Evolutionary conservation across 2,113 vertebrate genomes (phyloP).

Genomic region (Corythornis cristatus): DNA sequence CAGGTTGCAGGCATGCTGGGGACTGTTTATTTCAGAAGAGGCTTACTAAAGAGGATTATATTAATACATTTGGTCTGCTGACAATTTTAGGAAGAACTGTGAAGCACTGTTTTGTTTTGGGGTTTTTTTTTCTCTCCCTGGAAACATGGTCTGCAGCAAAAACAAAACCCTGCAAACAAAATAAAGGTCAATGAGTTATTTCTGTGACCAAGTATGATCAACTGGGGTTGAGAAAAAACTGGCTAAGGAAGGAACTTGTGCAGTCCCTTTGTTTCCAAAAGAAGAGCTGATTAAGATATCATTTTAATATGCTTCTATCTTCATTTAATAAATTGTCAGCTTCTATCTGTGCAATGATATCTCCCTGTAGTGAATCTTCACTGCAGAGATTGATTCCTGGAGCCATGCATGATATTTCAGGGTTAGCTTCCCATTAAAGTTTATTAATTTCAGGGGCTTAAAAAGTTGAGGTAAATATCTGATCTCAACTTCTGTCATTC

Average conservation of each 20-base stretch:
- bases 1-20: conserved; percentile 7
- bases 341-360: background rate
- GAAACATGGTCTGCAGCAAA: background rate
- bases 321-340: conserved; percentile 33
- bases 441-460: background rate
- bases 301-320: conserved; percentile 7
- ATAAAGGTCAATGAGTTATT: background rate
- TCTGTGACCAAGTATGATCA: background rate
- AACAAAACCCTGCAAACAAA: background rate
- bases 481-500: background rate
- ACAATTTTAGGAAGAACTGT: background rate
- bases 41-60: background rate
- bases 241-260: background rate
- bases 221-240: background rate
- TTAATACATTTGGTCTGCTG: background rate
- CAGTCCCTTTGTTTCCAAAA: background rate
- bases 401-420: background rate
- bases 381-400: background rate
- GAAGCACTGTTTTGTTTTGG: background rate
- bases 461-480: background rate
- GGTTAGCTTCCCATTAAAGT: background rate
- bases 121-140: background rate
- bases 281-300: conserved; percentile 13
- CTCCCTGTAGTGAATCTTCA: background rate
- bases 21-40: conserved; percentile 1